Percentiles rank a stretch among this genome's conserved stretches.
These are phyloP conservation scores for Cyaniris semiargus DNA, from an alignment of 2,888 invertebrate genomes.

Conservation along the genomic window DNA sequence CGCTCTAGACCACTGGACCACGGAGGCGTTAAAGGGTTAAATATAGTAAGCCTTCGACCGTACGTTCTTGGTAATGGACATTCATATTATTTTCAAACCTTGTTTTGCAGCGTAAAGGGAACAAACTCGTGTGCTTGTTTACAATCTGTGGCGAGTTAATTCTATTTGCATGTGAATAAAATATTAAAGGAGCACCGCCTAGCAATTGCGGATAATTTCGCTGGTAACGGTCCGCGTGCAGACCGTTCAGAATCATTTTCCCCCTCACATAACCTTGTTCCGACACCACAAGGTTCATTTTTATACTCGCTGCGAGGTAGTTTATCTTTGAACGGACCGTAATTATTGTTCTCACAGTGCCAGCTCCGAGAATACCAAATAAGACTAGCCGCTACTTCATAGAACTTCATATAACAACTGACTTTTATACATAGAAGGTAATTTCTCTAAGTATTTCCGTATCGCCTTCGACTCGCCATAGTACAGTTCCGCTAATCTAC, in stretches of 20 bases:
- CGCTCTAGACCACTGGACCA: too few relatives aligned
- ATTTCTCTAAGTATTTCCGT: constrained; percentile 31
- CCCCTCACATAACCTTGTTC: not conserved
- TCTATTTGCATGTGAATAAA: constrained; percentile 39
- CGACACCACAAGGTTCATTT: not conserved
- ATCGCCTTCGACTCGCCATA: constrained; percentile 7
- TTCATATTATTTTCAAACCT: too few relatives aligned
- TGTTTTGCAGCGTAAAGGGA: not conserved
- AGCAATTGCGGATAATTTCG: constrained; percentile 44
- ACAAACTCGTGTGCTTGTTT: constrained; percentile 9
- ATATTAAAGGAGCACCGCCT: constrained; percentile 40
- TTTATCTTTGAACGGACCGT: constrained; percentile 24
- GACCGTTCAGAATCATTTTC: not conserved
- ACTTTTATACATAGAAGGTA: constrained; percentile 30
- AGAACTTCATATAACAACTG: constrained; percentile 40
- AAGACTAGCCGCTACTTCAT: constrained; percentile 41
- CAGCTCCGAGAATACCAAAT: constrained; percentile 40
- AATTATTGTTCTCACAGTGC: constrained; percentile 39
- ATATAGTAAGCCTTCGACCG: too few relatives aligned
- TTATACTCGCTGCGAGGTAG: not conserved
- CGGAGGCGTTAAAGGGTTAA: too few relatives aligned
- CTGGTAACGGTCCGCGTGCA: constrained; percentile 38
- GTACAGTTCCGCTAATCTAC: constrained; percentile 6
- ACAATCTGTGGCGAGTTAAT: not conserved
- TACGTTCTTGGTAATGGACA: too few relatives aligned